Evolutionary conservation across 2,113 vertebrate genomes (phyloP), one percentile per base, ranked within the genome.

Genomic region (Centropus unirufus): DNA sequence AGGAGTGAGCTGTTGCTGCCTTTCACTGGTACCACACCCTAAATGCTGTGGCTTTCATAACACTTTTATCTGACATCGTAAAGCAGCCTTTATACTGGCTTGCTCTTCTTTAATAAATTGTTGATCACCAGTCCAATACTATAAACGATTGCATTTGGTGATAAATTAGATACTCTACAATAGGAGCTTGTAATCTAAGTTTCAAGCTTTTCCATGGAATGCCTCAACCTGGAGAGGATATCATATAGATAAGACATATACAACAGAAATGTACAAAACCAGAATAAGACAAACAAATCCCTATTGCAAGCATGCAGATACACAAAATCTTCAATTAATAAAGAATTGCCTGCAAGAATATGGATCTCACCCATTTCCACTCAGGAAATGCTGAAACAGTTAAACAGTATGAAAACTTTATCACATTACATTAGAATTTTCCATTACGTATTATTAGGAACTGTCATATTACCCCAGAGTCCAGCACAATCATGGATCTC

Each of bases 401-500:
- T 69, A 64, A 93, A 83, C n/a, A 72, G 40, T 64, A 81, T 58
- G 93, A 94, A 92, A 96, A 78, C 30, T 93, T 94, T 79, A 78
- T 81, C 90, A 93, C 62, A 66, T 9, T 39, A 13, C 78, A 68
- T 88, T 86, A 94, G 34, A 57, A 79, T 90, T 90, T 78, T 70
- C 86, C 76, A 84, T 79, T 81, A 62, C 12, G 18, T 78, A 40
- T 88, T 96, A 88, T 81, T 89, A 93, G 77, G 42, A 92, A 42
- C 36, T 94, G 85, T 62, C 93, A 79, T 77, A 86, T 87, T 87
- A 64, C 88, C 54, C 90, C 58, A 9, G 92, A 90, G 92, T 79
- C 80, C 86, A 84, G 69, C 49, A 79, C 77, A 94, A 92, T 87
- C 90, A 84, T 59, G 20, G 92, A 64, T 90, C 90, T 90, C 88